Base-by-base conservation (phyloP, 2,888 invertebrate species). In the Stenoptilia bipunctidactyla region DNA sequence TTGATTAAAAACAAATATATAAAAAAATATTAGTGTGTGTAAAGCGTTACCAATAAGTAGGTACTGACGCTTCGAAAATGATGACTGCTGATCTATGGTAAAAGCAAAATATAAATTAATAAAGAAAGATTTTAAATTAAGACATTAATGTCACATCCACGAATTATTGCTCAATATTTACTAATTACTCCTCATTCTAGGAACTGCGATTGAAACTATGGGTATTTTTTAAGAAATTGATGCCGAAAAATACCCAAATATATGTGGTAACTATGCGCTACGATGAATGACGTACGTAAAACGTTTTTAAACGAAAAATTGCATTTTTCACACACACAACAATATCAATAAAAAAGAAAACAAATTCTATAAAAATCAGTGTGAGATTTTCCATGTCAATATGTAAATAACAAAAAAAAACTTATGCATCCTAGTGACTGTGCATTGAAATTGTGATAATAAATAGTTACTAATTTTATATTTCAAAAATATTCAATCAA, bases 131-230 rank as follows among this genome's bases (percentile, higher is more conserved):
- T 36, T 36, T 33, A 15, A 37, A 37, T 38, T 40, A 38, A 37
- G 38, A 40, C 38, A 56, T 55, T 62, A 61, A 52, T 46, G 50
- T 76, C 82, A 82, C 82, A 82, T 79, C 80, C 80, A 68, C 66
- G 49, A 52, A 63, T 80, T 82, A 82, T 82, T 82, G 80, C 82
- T 82, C 67, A 64, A 52, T 51, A 60, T 63, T 52, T 45, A 47
- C 51, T 52, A 56, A 52, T 58, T 53, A 62, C 56, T 53, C 54
- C 55, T 20, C 20, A 20, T 3, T 55, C 51, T 66, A 69, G 72
- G 72, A 71, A 74, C 63, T 56, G 65, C 67, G 63, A 58, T 20
- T 8, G 8, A 20, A 8, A 20, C 20, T 20, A 20, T 20, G 4
- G n/a, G 8, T 20, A 3, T 20, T 20, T 20, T 5, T 20, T 20